Conservation (phyloP, 1,140 invertebrate species). For the Bilobella aurantiaca region DNA sequence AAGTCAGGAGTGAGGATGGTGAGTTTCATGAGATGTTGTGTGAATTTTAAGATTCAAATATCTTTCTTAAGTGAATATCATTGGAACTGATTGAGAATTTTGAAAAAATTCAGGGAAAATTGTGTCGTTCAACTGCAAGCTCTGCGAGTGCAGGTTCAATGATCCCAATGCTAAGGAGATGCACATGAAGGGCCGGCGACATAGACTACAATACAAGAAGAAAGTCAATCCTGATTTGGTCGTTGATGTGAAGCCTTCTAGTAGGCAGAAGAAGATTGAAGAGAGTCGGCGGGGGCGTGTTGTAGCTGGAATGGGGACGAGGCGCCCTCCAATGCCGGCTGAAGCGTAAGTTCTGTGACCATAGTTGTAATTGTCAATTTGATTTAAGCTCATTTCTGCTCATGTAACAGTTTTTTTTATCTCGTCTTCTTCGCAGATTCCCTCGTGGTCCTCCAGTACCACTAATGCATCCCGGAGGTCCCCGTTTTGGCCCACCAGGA, state of each 20-base stretch:
- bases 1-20: conserved; percentile 87
- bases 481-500: too few species aligned
- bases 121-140: conserved; percentile 86
- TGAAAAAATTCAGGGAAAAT: too few species aligned
- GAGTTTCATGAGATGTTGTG: too few species aligned
- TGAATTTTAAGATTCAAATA: not conserved
- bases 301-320: too few species aligned
- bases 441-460: too few species aligned
- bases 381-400: too few species aligned
- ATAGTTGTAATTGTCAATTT: too few species aligned
- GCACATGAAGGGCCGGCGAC: conserved; percentile 96
- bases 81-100: conserved; percentile 2
- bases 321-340: too few species aligned
- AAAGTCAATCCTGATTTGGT: conserved; percentile 87
- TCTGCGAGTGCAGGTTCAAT: conserved; percentile 97
- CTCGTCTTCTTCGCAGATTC: too few species aligned
- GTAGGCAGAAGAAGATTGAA: conserved; percentile 72
- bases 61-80: not conserved
- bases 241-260: conserved; percentile 88
- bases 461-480: too few species aligned
- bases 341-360: conserved; percentile 16
- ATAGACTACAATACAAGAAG: conserved; percentile 93
- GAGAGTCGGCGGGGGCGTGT: too few species aligned
- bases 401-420: too few species aligned
- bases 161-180: conserved; percentile 99